These are phyloP conservation scores for Caenorhabditis remanei DNA, from an alignment of 1,140 invertebrate species.

Conservation along the genomic window DNA sequence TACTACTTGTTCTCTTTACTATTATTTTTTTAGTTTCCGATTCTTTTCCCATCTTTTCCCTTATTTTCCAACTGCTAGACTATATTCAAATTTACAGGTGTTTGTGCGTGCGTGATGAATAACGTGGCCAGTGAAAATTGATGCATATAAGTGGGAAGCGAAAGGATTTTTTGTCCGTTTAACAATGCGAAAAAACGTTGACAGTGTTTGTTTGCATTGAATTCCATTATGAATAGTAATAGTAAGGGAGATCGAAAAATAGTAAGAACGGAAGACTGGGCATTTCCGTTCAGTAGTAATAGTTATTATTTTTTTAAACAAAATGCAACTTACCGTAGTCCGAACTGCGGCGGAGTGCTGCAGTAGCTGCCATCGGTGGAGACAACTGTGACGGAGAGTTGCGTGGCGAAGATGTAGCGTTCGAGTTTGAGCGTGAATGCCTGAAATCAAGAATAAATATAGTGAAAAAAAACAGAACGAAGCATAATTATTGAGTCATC, in stretches of 20 bases:
- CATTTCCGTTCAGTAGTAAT: not conserved
- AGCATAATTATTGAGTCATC: not conserved
- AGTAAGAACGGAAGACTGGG: not conserved
- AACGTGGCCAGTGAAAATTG: slow-evolving; percentile 21
- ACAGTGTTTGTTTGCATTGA: slow-evolving; percentile 23
- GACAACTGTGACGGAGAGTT: slow-evolving; percentile 47
- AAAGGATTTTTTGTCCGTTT: slow-evolving; percentile 9
- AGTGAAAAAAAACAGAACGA: not conserved
- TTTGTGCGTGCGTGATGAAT: not conserved
- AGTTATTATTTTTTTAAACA: not conserved
- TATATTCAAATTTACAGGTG: slow-evolving; percentile 53
- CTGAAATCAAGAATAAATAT: slow-evolving; percentile 10
- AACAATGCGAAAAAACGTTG: slow-evolving; percentile 29
- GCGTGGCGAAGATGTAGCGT: slow-evolving; percentile 48
- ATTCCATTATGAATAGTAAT: slow-evolving; percentile 45
- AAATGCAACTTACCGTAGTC: slow-evolving; percentile 42
- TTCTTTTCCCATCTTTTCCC: not conserved
- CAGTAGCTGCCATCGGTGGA: slow-evolving; percentile 52
- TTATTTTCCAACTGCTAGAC: not conserved
- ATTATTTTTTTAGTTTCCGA: not conserved
- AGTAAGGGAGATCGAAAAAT: not conserved
- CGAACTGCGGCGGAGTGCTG: slow-evolving; percentile 43
- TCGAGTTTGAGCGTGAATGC: slow-evolving; percentile 39
- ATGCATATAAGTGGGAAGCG: not conserved
- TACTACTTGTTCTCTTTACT: not conserved